phyloP scores from a whole-genome alignment of 2,797 vertebrate species.

The Oreochromis mossambicus region DNA sequence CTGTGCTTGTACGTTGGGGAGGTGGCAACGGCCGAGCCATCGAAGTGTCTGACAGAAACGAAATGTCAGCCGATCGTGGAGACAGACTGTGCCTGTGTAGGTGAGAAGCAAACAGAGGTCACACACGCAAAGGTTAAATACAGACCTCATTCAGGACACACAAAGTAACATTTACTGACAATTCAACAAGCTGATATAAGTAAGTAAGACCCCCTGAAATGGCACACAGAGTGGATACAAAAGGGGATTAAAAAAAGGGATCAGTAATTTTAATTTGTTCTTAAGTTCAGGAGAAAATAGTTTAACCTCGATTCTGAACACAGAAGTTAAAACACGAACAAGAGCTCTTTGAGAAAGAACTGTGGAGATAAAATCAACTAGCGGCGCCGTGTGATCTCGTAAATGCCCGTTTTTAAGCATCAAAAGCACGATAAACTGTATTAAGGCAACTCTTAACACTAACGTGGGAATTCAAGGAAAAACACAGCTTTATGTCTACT shows the following conservation, averaged over 20 bases:
- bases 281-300: neutral
- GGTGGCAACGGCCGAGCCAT: conserved; percentile 81
- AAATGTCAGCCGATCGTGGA: conserved; percentile 79
- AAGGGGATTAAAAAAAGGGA: neutral
- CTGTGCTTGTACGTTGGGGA: conserved; percentile 75
- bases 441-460: neutral
- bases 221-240: neutral
- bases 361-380: neutral
- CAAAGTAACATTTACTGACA: neutral
- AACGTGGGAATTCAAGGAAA: neutral
- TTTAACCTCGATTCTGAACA: neutral
- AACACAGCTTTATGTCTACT: neutral
- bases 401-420: neutral
- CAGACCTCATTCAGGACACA: neutral
- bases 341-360: neutral
- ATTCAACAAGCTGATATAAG: neutral
- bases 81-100: conserved; percentile 74
- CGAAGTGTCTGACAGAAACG: conserved; percentile 87
- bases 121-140: neutral
- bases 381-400: accelerated
- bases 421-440: neutral
- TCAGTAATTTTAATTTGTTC: neutral
- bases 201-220: neutral
- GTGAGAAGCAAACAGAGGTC: neutral
- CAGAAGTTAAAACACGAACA: neutral